A percentile compares a stretch with the other conserved stretches of the same genome.
Evolutionary conservation across 2,113 vertebrate genomes (phyloP).

Genomic region (Quiscalus mexicanus): DNA sequence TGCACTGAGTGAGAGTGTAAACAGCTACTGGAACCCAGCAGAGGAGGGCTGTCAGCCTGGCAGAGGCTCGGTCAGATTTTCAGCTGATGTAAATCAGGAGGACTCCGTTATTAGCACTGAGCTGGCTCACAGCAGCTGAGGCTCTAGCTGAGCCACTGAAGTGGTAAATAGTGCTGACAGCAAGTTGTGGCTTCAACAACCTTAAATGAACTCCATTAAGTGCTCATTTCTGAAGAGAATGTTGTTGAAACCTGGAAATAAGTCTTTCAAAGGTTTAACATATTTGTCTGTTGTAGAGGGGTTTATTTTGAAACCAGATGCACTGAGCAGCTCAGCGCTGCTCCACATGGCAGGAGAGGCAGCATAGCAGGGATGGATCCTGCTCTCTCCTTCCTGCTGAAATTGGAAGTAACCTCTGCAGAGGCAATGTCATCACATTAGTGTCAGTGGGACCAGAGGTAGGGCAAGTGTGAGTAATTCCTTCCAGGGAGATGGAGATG

Average conservation of each 20-base stretch:
- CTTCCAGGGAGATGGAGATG: not conserved
- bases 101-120: constrained; percentile 37
- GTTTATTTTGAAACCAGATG: constrained; percentile 67
- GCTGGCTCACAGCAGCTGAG: constrained; percentile 56
- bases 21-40: constrained; percentile 63
- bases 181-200: constrained; percentile 66
- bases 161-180: constrained; percentile 71
- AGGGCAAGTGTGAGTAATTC: not conserved
- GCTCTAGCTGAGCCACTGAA: constrained; percentile 64
- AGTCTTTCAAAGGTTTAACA: constrained; percentile 65
- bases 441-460: constrained; percentile 7
- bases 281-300: constrained; percentile 52
- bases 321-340: not conserved
- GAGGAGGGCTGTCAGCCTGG: constrained; percentile 66
- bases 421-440: constrained; percentile 26
- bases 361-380: not conserved
- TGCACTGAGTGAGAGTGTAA: not conserved
- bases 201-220: constrained; percentile 71
- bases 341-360: constrained; percentile 38
- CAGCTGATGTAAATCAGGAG: constrained; percentile 70
- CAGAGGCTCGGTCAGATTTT: constrained; percentile 55
- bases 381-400: not conserved
- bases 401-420: not conserved
- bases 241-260: constrained; percentile 69
- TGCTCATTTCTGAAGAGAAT: constrained; percentile 61